phyloP scores from a whole-genome alignment of 2,113 vertebrate genomes.

The Phrynosoma platyrhinos region DNA sequence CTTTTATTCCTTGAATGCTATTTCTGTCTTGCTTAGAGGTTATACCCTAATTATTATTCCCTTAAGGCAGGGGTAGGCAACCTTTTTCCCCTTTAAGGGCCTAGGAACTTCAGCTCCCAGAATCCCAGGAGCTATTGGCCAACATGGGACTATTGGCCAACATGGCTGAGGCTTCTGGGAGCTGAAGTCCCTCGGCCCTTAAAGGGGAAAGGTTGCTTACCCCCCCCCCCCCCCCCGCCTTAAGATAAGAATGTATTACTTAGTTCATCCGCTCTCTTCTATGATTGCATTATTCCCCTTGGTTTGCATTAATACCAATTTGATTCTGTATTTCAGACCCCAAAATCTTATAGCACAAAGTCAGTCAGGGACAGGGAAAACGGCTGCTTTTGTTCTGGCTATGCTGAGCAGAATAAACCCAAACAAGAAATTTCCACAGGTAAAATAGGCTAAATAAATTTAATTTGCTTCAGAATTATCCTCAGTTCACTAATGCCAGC shows the following conservation, averaged over 20 bases:
- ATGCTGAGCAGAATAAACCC: constrained; percentile 82
- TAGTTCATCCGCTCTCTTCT: not conserved
- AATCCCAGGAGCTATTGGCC: no score
- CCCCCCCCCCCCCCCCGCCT: no score
- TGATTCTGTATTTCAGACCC: constrained; percentile 71
- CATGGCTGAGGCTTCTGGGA: no score
- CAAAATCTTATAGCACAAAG: constrained; percentile 86
- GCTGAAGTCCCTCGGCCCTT: no score
- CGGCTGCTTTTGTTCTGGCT: constrained; percentile 82
- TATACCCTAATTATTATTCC: not conserved
- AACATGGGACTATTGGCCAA: no score
- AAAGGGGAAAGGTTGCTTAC: no score
- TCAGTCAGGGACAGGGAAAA: constrained; percentile 86
- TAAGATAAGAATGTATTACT: not conserved
- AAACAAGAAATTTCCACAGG: constrained; percentile 76
- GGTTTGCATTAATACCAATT: not conserved
- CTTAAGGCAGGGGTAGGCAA: no score
- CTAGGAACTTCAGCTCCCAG: no score
- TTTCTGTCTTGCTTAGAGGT: not conserved
- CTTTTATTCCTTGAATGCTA: no score
- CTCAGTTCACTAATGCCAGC: not conserved
- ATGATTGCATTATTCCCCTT: not conserved
- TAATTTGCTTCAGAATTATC: not conserved
- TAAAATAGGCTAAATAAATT: constrained; percentile 46
- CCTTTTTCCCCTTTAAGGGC: no score